Percentiles rank a stretch among this genome's conserved stretches.
Evolutionary conservation across 2,888 invertebrate species (phyloP).

Genomic region (Asteroscopus sphinx): DNA sequence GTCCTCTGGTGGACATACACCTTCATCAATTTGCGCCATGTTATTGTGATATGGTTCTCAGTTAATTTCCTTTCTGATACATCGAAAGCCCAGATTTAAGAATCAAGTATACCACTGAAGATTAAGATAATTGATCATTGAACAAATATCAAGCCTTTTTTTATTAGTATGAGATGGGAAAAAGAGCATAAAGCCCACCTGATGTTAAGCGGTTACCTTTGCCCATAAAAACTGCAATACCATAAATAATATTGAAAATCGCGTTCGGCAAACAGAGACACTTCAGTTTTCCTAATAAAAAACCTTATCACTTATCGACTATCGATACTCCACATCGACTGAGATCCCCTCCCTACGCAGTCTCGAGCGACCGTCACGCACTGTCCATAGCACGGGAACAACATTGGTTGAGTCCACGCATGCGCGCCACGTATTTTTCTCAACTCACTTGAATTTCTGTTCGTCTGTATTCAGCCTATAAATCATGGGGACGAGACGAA

Average conservation of each 20-base stretch:
- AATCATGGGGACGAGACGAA: constrained; percentile 66
- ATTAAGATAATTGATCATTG: too few relatives aligned
- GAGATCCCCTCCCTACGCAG: constrained; percentile 56
- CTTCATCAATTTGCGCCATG: too few relatives aligned
- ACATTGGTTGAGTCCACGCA: constrained; percentile 78
- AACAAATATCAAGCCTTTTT: too few relatives aligned
- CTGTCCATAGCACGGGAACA: constrained; percentile 61
- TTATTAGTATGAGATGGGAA: too few relatives aligned
- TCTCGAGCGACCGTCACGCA: constrained; percentile 67
- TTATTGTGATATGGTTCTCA: too few relatives aligned
- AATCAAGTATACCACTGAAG: too few relatives aligned
- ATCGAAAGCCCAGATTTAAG: too few relatives aligned
- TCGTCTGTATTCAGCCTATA: constrained; percentile 70
- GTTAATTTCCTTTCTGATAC: too few relatives aligned
- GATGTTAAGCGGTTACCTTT: too few relatives aligned
- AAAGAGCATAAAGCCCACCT: too few relatives aligned
- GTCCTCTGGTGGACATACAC: too few relatives aligned
- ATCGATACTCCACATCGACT: constrained; percentile 46
- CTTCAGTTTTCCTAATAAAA: background rate
- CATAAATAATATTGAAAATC: background rate
- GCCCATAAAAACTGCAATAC: too few relatives aligned
- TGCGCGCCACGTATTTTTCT: constrained; percentile 80
- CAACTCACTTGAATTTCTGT: constrained; percentile 77
- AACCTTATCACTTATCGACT: constrained; percentile 39
- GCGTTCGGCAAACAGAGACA: background rate